phyloP scores from a whole-genome alignment of 2,797 vertebrate species.

The Sciurus carolinensis region DNA sequence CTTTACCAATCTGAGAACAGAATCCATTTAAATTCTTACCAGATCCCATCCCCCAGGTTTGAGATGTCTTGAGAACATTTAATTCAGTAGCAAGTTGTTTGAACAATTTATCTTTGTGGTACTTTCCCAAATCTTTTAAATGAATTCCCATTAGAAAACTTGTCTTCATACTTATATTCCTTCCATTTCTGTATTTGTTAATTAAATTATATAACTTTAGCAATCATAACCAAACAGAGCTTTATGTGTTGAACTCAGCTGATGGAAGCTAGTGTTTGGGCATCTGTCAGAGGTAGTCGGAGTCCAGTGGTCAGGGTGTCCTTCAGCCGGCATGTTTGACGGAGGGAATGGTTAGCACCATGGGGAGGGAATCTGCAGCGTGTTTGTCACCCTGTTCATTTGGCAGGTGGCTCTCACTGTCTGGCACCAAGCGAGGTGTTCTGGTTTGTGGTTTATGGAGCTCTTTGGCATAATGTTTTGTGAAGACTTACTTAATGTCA shows the following conservation, averaged over 20 bases:
- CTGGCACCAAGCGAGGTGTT: constrained; percentile 45
- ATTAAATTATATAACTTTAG: neutral
- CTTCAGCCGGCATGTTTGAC: neutral
- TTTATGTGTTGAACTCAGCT: neutral
- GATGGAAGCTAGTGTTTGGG: neutral
- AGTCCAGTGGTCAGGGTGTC: neutral
- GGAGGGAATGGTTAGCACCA: neutral
- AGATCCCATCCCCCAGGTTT: neutral
- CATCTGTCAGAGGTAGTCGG: neutral
- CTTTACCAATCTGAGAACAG: neutral
- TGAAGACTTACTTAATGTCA: constrained; percentile 65
- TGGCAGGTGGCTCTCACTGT: constrained; percentile 13
- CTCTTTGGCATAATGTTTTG: constrained; percentile 1
- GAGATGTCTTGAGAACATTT: neutral
- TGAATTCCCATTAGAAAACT: constrained; percentile 11
- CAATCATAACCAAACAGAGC: neutral
- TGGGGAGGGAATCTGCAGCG: neutral
- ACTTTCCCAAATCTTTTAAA: constrained; percentile 22
- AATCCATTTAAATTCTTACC: constrained; percentile 10
- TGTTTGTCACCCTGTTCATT: neutral
- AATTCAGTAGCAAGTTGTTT: constrained; percentile 5
- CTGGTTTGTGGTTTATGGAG: neutral
- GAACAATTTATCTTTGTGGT: constrained; percentile 47
- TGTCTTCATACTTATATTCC: neutral
- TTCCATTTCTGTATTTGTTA: neutral